Conservation (phyloP, 2,888 invertebrate species). For the Frankliniella intonsa region DNA sequence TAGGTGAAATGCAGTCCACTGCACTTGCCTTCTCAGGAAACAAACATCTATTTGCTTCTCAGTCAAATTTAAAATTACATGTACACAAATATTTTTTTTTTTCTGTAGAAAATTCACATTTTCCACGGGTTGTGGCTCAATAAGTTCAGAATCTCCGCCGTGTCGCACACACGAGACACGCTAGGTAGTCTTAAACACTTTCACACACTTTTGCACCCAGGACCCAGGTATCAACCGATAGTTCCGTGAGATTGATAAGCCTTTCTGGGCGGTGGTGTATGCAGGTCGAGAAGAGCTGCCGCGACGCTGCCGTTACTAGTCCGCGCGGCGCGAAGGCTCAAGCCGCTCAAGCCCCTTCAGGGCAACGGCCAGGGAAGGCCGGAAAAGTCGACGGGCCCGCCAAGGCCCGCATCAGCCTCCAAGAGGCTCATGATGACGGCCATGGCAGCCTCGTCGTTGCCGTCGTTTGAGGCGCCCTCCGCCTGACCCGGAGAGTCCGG, state of each 20-base stretch:
- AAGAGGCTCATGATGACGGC: slow-evolving; percentile 86
- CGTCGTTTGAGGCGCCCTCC: slow-evolving; percentile 53
- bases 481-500: slow-evolving; percentile 48
- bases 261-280: neutral
- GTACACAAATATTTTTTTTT: too few relatives aligned
- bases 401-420: slow-evolving; percentile 83
- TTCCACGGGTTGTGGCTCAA: too few relatives aligned
- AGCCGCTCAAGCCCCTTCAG: too few relatives aligned
- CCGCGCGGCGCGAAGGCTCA: neutral
- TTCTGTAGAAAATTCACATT: too few relatives aligned
- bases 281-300: neutral
- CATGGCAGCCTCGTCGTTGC: slow-evolving; percentile 86
- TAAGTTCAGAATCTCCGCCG: too few relatives aligned
- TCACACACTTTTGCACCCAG: neutral
- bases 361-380: slow-evolving; percentile 82
- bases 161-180: too few relatives aligned
- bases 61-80: too few relatives aligned
- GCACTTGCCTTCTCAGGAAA: too few relatives aligned
- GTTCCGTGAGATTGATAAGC: neutral
- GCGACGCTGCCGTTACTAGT: too few relatives aligned
- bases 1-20: too few relatives aligned
- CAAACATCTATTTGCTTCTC: too few relatives aligned
- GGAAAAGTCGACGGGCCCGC: slow-evolving; percentile 81
- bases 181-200: too few relatives aligned
- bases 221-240: neutral